Conservation (phyloP, 2,113 vertebrate genomes). For the Formicarius rufipectus region DNA sequence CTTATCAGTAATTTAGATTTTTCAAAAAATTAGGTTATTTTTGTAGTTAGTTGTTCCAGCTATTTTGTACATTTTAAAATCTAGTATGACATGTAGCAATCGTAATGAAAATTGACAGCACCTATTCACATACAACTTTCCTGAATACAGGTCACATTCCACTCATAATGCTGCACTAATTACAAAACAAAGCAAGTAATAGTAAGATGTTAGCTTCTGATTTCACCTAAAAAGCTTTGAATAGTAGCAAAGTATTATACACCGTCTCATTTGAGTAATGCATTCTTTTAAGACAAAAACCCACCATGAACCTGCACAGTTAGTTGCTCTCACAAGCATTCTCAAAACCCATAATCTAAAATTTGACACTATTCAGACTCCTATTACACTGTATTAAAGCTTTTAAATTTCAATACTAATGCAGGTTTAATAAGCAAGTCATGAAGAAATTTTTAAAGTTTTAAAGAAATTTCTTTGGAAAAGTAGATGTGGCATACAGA, state of each 20-base stretch:
- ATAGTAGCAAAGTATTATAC: not conserved
- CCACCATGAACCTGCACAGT: accelerated
- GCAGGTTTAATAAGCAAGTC: not conserved
- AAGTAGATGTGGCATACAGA: not conserved
- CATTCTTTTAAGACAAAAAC: not conserved
- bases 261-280: not conserved
- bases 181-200: not conserved
- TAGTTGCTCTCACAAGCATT: not conserved
- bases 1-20: not conserved
- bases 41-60: not conserved
- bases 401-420: not conserved
- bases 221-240: not conserved
- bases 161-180: not conserved
- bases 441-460: not conserved
- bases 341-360: not conserved
- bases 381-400: not conserved
- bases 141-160: not conserved
- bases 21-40: not conserved
- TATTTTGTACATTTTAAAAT: not conserved
- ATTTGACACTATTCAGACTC: not conserved
- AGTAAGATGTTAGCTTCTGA: not conserved
- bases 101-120: not conserved
- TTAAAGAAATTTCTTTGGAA: not conserved
- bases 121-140: not conserved
- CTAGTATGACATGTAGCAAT: not conserved